phyloP scores from a whole-genome alignment of 2,797 vertebrate genomes.

The Phylloscopus collybita region DNA sequence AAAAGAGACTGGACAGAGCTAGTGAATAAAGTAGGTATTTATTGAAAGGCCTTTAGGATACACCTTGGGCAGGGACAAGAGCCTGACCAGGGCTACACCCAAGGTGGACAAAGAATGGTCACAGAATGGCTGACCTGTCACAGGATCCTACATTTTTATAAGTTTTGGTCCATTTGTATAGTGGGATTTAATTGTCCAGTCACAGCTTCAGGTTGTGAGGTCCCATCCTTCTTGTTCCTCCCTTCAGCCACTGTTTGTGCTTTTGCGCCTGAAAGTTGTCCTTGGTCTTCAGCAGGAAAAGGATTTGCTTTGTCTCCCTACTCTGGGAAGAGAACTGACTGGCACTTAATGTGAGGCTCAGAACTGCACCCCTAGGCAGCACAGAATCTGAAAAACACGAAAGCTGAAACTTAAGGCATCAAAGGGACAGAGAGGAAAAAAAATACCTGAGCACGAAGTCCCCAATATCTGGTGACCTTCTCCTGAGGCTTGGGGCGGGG shows the following conservation, averaged over 20 bases:
- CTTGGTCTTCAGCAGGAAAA: no score
- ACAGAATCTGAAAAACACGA: neutral
- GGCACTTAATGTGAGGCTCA: neutral
- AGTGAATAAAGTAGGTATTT: neutral
- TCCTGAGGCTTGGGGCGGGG: no score
- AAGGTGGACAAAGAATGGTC: neutral
- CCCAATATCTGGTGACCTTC: neutral
- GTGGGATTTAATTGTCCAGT: no score
- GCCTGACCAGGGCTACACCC: neutral
- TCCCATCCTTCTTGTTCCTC: no score
- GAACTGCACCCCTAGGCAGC: neutral
- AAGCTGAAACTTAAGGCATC: neutral
- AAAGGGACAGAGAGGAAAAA: neutral
- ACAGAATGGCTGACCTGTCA: no score
- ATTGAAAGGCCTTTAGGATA: neutral
- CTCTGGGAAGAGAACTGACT: no score
- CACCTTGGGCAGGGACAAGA: neutral
- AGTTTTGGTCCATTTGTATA: no score
- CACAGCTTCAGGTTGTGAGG: no score
- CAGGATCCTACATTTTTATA: no score
- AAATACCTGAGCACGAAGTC: neutral
- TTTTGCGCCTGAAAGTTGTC: no score
- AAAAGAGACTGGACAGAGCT: neutral
- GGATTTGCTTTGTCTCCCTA: no score
- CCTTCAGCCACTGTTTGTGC: no score